Percentiles rank a stretch among this genome's conserved stretches.
Evolutionary conservation across 2,888 invertebrate genomes (phyloP).

Genomic region (Isotomurus palustris): DNA sequence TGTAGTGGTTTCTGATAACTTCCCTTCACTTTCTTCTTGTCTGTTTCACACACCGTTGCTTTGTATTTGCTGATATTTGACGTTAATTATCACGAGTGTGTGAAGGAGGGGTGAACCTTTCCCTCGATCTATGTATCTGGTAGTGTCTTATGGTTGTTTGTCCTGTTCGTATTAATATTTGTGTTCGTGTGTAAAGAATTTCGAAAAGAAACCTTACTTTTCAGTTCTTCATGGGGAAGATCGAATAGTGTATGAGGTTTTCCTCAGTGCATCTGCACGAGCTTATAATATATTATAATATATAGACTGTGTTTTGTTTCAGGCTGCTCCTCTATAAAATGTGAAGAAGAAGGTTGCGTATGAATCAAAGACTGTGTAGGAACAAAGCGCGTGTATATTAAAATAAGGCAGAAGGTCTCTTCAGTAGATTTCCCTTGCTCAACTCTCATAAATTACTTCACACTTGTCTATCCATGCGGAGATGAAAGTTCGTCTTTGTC

Average conservation of each 20-base stretch:
- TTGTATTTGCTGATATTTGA: constrained; percentile 30
- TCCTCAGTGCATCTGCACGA: too few species aligned
- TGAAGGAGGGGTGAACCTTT: constrained; percentile 19
- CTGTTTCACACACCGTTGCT: constrained; percentile 26
- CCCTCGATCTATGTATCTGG: background rate
- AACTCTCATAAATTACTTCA: constrained; percentile 7
- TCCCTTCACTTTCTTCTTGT: constrained; percentile 9
- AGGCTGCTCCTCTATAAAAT: background rate
- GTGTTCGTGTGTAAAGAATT: too few species aligned
- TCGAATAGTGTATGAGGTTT: too few species aligned
- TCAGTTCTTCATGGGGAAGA: too few species aligned
- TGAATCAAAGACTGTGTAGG: background rate
- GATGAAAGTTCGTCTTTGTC: constrained; percentile 3
- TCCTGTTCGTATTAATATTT: background rate
- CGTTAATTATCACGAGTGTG: constrained; percentile 27
- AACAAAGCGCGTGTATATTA: too few species aligned
- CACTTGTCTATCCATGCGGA: constrained; percentile 6
- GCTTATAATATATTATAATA: too few species aligned
- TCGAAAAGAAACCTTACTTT: too few species aligned
- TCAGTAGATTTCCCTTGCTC: background rate
- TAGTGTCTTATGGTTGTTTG: background rate
- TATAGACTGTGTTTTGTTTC: too few species aligned
- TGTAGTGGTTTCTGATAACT: background rate
- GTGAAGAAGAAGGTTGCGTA: background rate
- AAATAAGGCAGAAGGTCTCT: background rate